phyloP scores from a whole-genome alignment of 2,113 vertebrate genomes.

The Caloenas nicobarica region DNA sequence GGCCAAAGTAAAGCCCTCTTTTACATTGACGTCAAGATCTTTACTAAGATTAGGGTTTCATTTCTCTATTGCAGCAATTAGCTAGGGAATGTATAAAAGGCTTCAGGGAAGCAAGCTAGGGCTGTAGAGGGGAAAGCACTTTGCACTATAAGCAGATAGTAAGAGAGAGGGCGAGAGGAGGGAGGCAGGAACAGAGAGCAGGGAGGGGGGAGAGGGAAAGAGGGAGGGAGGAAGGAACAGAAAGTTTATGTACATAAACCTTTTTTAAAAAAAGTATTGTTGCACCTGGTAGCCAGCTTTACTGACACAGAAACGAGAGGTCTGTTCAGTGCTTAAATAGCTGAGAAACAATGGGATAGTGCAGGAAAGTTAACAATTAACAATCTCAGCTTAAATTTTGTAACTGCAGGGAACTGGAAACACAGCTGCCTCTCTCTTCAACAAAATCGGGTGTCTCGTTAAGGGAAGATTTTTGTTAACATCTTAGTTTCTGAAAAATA shows the following conservation, averaged over 20 bases:
- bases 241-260: constrained; percentile 74
- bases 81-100: constrained; percentile 88
- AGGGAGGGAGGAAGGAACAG: constrained; percentile 59
- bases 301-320: constrained; percentile 53
- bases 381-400: constrained; percentile 72
- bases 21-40: constrained; percentile 92
- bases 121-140: constrained; percentile 75
- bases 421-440: constrained; percentile 71
- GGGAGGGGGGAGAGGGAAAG: constrained; percentile 9
- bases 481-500: constrained; percentile 69
- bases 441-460: constrained; percentile 73
- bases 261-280: constrained; percentile 50
- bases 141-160: constrained; percentile 79
- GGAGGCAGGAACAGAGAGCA: constrained; percentile 53
- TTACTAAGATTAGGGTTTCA: constrained; percentile 90
- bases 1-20: constrained; percentile 87
- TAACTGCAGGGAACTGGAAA: constrained; percentile 77
- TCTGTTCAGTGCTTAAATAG: constrained; percentile 65
- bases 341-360: constrained; percentile 74
- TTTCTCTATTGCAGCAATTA: constrained; percentile 89
- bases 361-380: constrained; percentile 74
- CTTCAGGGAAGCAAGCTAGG: constrained; percentile 80
- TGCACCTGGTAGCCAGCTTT: constrained; percentile 73
- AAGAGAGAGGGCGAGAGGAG: constrained; percentile 62
- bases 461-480: constrained; percentile 63